Evolutionary conservation across 1,140 invertebrate species (phyloP).

Genomic region (Lucilia sericata): DNA sequence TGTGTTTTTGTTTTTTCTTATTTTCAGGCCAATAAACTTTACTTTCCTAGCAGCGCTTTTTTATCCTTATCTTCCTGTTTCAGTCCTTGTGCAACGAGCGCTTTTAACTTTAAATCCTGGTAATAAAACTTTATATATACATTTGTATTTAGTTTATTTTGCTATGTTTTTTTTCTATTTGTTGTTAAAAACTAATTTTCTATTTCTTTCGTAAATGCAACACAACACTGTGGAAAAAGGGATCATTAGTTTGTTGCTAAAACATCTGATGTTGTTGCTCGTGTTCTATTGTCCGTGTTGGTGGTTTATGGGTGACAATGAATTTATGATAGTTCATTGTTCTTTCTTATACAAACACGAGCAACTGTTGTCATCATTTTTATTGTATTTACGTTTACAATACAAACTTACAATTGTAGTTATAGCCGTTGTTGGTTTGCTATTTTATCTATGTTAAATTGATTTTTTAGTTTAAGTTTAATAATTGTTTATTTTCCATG

Average conservation of each 20-base stretch:
- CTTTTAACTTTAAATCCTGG: neutral
- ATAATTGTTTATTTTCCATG: too few species aligned
- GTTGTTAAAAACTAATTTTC: neutral
- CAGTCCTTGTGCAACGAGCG: neutral
- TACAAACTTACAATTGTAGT: too few species aligned
- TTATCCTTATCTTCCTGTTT: neutral
- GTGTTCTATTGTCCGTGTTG: neutral
- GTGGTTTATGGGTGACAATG: neutral
- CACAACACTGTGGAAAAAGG: neutral
- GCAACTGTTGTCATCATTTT: neutral
- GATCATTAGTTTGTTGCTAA: neutral
- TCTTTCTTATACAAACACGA: neutral
- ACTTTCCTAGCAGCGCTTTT: neutral
- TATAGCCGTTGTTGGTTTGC: too few species aligned
- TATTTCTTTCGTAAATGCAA: neutral
- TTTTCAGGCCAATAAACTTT: constrained; percentile 20
- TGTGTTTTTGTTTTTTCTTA: neutral
- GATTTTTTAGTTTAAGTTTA: too few species aligned
- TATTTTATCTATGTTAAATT: too few species aligned
- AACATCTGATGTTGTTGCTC: neutral
- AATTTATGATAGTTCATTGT: constrained; percentile 15
- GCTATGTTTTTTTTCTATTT: neutral
- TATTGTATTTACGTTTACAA: neutral
- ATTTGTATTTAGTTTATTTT: neutral
- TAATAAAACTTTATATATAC: neutral